Conservation (phyloP, 2,888 invertebrate genomes). For the Lycia hirtaria region DNA sequence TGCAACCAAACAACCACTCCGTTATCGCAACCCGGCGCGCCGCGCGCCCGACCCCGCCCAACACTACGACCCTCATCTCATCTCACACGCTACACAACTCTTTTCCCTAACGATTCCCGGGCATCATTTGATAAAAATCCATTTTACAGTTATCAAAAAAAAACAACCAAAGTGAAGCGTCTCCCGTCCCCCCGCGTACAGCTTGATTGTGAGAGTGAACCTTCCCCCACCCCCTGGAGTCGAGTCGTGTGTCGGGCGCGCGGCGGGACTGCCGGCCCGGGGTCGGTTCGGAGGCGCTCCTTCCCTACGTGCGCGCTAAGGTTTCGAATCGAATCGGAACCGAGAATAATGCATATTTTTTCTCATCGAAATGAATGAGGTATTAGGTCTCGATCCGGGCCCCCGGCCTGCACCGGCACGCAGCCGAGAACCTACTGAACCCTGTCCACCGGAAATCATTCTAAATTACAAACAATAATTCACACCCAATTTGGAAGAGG, state of each 20-base stretch:
- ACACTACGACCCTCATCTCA: background rate
- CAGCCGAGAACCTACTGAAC: no score
- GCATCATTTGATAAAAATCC: no score
- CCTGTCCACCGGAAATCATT: constrained; percentile 8
- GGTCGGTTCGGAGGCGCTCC: background rate
- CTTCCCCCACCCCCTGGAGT: no score
- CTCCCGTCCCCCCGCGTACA: no score
- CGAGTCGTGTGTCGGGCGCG: background rate
- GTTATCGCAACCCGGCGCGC: constrained; percentile 46
- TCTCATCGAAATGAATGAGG: constrained; percentile 19
- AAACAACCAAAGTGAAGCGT: no score
- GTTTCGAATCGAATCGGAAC: background rate
- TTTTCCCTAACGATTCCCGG: no score
- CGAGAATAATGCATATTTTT: constrained; percentile 32
- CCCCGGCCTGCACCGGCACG: no score
- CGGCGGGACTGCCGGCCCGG: no score
- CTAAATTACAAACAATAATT: constrained; percentile 30
- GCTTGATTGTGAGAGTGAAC: no score
- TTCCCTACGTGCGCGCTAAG: background rate
- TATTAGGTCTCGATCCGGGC: background rate
- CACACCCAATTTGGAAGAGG: constrained; percentile 41
- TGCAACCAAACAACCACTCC: constrained; percentile 75
- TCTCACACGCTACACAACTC: background rate
- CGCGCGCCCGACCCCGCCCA: background rate
- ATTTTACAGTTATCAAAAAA: no score